These are phyloP conservation scores for Zaprionus inermis DNA, from an alignment of 1,140 invertebrate genomes.

Conservation along the genomic window DNA sequence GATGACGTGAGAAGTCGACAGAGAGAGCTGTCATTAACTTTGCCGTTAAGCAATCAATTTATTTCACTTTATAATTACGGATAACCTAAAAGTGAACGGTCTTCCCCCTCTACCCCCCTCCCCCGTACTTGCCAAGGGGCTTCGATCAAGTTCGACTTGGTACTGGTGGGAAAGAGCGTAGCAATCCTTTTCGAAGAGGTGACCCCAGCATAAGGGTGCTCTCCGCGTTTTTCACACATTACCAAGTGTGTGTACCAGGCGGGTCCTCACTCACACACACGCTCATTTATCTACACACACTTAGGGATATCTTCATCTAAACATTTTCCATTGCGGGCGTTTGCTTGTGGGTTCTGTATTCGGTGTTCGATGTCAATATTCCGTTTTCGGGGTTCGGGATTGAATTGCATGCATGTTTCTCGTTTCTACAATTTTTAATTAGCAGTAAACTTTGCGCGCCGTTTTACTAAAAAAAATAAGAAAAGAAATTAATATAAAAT, in stretches of 20 bases:
- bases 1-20: slow-evolving; percentile 26
- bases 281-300: slow-evolving; percentile 5
- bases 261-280: slow-evolving; percentile 16
- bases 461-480: slow-evolving; percentile 42
- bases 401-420: slow-evolving; percentile 78
- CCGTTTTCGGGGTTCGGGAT: slow-evolving; percentile 39
- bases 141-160: slow-evolving; percentile 53
- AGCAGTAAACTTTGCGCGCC: slow-evolving; percentile 77
- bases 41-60: slow-evolving; percentile 72
- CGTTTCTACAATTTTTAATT: slow-evolving; percentile 80
- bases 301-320: slow-evolving; percentile 48
- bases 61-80: slow-evolving; percentile 73
- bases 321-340: slow-evolving; percentile 48
- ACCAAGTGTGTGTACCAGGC: slow-evolving; percentile 19
- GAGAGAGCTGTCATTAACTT: slow-evolving; percentile 62
- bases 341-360: slow-evolving; percentile 16
- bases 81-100: slow-evolving; percentile 64
- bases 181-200: slow-evolving; percentile 62
- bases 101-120: background rate
- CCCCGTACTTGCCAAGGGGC: background rate
- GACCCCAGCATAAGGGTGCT: slow-evolving; percentile 43
- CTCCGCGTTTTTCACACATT: slow-evolving; percentile 55
- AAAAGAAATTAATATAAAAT: slow-evolving; percentile 13
- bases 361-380: too few species aligned
- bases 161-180: slow-evolving; percentile 59